These are phyloP conservation scores for Ophion ellenae DNA, from an alignment of 2,888 invertebrate genomes.

Conservation along the genomic window DNA sequence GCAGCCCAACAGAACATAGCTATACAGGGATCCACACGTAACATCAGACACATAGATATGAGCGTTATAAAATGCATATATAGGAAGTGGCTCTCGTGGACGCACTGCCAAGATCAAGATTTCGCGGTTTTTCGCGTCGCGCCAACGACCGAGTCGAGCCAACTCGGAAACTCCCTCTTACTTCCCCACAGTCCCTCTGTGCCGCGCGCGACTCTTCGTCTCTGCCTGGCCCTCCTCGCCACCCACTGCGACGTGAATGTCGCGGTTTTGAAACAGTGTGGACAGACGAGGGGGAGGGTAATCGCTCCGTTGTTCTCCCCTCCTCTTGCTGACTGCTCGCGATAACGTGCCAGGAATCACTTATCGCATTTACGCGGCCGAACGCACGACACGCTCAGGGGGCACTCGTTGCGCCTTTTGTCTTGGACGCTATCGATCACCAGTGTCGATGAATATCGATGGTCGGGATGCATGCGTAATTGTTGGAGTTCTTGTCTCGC, in stretches of 20 bases:
- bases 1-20: not conserved
- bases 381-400: constrained; percentile 55
- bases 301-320: constrained; percentile 62
- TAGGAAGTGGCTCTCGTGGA: constrained; percentile 59
- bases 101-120: constrained; percentile 76
- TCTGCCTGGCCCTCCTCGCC: constrained; percentile 51
- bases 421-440: not conserved
- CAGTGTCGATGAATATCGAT: not conserved
- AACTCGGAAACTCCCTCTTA: constrained; percentile 33
- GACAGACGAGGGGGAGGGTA: constrained; percentile 43
- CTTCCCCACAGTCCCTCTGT: constrained; percentile 37
- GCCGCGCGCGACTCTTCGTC: constrained; percentile 48
- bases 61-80: constrained; percentile 18
- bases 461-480: too few relatives aligned
- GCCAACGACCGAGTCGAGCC: constrained; percentile 50
- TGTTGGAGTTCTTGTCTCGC: too few relatives aligned
- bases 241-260: constrained; percentile 13
- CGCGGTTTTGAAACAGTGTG: constrained; percentile 14
- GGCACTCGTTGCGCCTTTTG: constrained; percentile 16
- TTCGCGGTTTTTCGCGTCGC: constrained; percentile 66
- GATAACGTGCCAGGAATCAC: constrained; percentile 75
- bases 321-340: constrained; percentile 60
- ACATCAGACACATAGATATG: constrained; percentile 2
- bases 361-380: constrained; percentile 71
- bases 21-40: not conserved